phyloP scores from a whole-genome alignment of 2,888 invertebrate genomes.

The Celastrina argiolus region DNA sequence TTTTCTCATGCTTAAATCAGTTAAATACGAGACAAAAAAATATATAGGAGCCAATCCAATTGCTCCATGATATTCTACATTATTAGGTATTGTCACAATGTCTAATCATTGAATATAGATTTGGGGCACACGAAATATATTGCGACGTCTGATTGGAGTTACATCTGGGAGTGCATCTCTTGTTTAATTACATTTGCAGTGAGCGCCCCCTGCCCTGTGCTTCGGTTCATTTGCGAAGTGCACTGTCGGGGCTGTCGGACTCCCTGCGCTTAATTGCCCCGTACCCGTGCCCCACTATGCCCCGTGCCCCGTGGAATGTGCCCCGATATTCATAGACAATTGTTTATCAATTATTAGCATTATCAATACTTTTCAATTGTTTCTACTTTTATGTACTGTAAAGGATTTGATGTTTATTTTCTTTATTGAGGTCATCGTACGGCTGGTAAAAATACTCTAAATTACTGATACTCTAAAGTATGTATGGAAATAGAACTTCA shows the following conservation, averaged over 20 bases:
- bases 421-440: background rate
- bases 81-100: background rate
- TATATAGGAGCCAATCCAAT: no score
- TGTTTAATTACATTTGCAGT: conserved; percentile 66
- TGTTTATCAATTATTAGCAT: conserved; percentile 26
- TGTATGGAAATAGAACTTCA: no score
- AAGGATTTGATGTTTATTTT: background rate
- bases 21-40: no score
- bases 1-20: no score
- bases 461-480: no score
- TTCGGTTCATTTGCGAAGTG: conserved; percentile 76
- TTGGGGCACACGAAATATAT: background rate
- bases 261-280: conserved; percentile 68
- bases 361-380: conserved; percentile 31
- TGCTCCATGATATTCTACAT: background rate
- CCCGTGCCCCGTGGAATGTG: no score
- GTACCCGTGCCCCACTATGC: conserved; percentile 36
- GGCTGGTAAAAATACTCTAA: no score
- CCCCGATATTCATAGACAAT: conserved; percentile 59
- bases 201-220: conserved; percentile 28
- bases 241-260: conserved; percentile 72
- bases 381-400: background rate
- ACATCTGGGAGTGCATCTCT: conserved; percentile 46
- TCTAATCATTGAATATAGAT: background rate
- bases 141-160: conserved; percentile 7